phyloP scores from a whole-genome alignment of 2,888 invertebrate genomes.

The Netelia melanura region DNA sequence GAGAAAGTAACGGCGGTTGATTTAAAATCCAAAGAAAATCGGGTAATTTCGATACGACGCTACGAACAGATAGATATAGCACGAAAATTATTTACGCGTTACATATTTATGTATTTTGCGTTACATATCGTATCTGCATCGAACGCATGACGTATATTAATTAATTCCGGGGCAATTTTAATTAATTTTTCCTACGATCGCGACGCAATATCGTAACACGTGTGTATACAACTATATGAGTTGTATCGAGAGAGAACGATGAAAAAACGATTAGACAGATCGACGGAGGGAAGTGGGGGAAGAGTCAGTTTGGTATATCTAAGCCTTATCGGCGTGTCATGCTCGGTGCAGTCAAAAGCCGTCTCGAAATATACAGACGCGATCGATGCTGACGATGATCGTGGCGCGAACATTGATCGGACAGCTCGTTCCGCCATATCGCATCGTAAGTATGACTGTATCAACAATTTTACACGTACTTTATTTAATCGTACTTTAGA shows the following conservation, averaged over 20 bases:
- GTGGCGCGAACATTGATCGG: slow-evolving; percentile 29
- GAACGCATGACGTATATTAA: slow-evolving; percentile 70
- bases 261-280: slow-evolving; percentile 50
- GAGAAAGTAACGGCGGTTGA: neutral
- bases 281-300: neutral
- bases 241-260: slow-evolving; percentile 24
- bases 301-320: slow-evolving; percentile 29
- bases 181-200: slow-evolving; percentile 68
- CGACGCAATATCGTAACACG: slow-evolving; percentile 58
- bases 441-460: slow-evolving; percentile 14
- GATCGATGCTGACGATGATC: slow-evolving; percentile 59
- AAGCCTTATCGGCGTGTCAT: slow-evolving; percentile 69
- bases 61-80: neutral
- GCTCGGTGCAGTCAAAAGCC: slow-evolving; percentile 31
- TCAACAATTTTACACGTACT: slow-evolving; percentile 18
- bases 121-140: slow-evolving; percentile 27
- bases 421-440: slow-evolving; percentile 41
- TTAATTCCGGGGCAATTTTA: slow-evolving; percentile 68
- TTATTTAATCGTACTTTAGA: neutral
- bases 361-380: slow-evolving; percentile 55
- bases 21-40: neutral
- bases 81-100: no score
- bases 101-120: no score
- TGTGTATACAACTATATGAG: neutral
- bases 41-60: neutral